These are phyloP conservation scores for Hypena proboscidalis DNA, from an alignment of 2,888 invertebrate species.

Conservation along the genomic window DNA sequence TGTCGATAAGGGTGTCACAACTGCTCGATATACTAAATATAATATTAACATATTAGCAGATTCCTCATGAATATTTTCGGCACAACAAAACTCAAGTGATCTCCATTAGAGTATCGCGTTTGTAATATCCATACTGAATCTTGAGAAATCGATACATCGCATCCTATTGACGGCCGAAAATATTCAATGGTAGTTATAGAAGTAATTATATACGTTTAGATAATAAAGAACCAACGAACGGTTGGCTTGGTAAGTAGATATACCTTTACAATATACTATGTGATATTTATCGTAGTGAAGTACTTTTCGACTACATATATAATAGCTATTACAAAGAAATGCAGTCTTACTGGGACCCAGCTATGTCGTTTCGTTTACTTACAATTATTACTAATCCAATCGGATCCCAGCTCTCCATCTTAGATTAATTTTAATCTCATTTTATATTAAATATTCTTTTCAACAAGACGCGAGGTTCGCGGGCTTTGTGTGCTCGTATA, in stretches of 20 bases:
- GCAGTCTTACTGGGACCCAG: conserved; percentile 25
- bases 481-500: conserved; percentile 5
- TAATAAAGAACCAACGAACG: not conserved
- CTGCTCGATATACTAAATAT: too few relatives aligned
- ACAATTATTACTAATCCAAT: not conserved
- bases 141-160: too few relatives aligned
- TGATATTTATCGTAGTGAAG: conserved; percentile 13
- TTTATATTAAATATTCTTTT: conserved; percentile 2
- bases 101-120: too few relatives aligned
- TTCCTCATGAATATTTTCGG: too few relatives aligned
- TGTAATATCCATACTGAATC: too few relatives aligned
- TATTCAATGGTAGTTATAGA: too few relatives aligned
- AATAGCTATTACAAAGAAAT: conserved; percentile 24
- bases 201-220: too few relatives aligned
- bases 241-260: not conserved
- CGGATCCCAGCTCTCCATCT: conserved; percentile 4
- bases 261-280: conserved; percentile 10
- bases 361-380: not conserved
- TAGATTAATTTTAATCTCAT: not conserved
- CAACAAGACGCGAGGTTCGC: conserved; percentile 8
- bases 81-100: too few relatives aligned
- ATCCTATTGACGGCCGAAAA: too few relatives aligned
- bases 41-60: too few relatives aligned
- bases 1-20: too few relatives aligned
- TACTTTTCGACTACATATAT: conserved; percentile 9